Conservation (phyloP, 1,140 invertebrate genomes). For the Bombus haemorrhoidalis region DNA sequence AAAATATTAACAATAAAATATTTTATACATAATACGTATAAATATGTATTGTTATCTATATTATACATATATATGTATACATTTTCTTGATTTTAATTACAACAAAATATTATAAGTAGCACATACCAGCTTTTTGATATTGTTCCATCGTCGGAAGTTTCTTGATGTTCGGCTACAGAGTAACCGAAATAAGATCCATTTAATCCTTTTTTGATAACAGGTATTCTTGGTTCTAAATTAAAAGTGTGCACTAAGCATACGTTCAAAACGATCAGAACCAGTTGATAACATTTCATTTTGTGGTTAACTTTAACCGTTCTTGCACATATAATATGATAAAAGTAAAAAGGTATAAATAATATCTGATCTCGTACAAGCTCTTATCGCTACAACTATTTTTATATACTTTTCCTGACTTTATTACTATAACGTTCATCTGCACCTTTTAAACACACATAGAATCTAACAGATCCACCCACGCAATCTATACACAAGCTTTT, state of each 20-base stretch:
- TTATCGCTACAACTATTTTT: constrained; percentile 20
- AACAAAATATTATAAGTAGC: not conserved
- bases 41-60: not conserved
- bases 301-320: not conserved
- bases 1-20: not conserved
- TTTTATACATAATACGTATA: not conserved
- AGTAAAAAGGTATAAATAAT: not conserved
- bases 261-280: constrained; percentile 31
- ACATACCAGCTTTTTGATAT: constrained; percentile 85
- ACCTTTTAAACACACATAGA: constrained; percentile 14
- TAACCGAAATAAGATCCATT: constrained; percentile 93
- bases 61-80: not conserved
- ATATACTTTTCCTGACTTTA: not conserved
- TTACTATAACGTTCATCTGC: not conserved
- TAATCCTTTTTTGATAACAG: constrained; percentile 90
- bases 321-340: not conserved
- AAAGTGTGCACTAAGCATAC: constrained; percentile 80
- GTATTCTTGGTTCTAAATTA: constrained; percentile 93
- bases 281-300: constrained; percentile 28
- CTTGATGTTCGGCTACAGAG: constrained; percentile 92
- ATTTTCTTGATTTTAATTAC: not conserved
- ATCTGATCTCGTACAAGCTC: not conserved
- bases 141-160: constrained; percentile 78
- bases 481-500: constrained; percentile 1
- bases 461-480: constrained; percentile 39